A percentile compares a stretch with the other conserved stretches of the same genome.
Evolutionary conservation across 2,797 vertebrate species (phyloP).

Genomic region (Chrosomus eos): DNA sequence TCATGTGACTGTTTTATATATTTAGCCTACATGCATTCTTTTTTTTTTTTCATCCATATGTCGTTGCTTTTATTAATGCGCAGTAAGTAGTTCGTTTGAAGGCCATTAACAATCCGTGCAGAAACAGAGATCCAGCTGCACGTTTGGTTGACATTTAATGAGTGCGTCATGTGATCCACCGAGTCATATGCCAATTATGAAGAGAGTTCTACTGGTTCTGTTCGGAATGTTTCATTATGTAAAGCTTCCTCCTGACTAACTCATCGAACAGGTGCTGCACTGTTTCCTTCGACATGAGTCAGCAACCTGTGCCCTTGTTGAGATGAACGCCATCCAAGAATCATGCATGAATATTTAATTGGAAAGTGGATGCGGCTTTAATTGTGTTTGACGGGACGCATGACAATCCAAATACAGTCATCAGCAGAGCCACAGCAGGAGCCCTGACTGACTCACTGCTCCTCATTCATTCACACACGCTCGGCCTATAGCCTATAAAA

Average conservation of each 20-base stretch:
- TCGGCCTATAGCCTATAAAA: conserved; percentile 12
- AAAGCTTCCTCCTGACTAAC: conserved; percentile 43
- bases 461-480: conserved; percentile 47
- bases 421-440: conserved; percentile 24
- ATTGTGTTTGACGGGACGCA: conserved; percentile 35
- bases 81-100: neutral
- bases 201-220: neutral
- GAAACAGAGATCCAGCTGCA: neutral
- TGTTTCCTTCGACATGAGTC: conserved; percentile 40
- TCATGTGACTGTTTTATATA: neutral
- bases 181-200: neutral
- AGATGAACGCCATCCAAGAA: conserved; percentile 45
- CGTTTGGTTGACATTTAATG: conserved; percentile 1
- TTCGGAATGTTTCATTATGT: conserved; percentile 25
- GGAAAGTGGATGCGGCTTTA: conserved; percentile 33
- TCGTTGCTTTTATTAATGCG: neutral
- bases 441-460: conserved; percentile 25
- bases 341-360: conserved; percentile 54
- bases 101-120: neutral
- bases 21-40: neutral
- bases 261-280: conserved; percentile 41
- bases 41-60: neutral
- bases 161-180: neutral
- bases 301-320: conserved; percentile 42
- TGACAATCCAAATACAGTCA: conserved; percentile 30